These are phyloP conservation scores for Falco punctatus DNA, from an alignment of 2,113 vertebrate genomes.

Conservation along the genomic window DNA sequence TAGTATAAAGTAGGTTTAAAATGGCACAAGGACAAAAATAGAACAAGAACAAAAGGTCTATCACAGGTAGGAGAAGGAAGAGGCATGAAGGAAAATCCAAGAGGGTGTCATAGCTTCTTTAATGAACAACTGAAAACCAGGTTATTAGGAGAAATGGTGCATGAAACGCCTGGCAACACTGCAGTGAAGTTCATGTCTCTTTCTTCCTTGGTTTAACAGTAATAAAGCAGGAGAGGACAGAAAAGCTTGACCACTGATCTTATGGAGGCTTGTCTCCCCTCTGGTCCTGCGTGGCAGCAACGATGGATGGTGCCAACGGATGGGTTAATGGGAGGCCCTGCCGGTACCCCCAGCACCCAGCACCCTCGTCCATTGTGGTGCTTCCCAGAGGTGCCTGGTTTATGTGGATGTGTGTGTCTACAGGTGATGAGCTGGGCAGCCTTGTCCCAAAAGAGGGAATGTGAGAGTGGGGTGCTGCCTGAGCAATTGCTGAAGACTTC, in stretches of 20 bases:
- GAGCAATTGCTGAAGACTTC: neutral
- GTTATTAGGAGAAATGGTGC: neutral
- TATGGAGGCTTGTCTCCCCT: neutral
- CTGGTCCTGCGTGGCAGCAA: neutral
- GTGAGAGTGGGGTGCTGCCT: neutral
- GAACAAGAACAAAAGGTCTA: neutral
- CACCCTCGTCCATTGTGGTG: rapidly evolving
- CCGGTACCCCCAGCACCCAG: neutral
- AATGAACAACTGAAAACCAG: neutral
- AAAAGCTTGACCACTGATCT: neutral
- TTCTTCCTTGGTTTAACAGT: neutral
- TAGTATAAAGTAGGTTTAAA: neutral
- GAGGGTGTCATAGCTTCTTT: neutral
- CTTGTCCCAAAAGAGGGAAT: neutral
- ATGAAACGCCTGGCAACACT: neutral
- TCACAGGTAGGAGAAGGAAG: neutral
- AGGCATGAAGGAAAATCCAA: neutral
- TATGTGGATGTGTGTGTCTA: rapidly evolving
- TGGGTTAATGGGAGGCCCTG: rapidly evolving
- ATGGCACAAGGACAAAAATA: neutral
- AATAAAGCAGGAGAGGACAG: neutral
- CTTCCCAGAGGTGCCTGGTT: neutral
- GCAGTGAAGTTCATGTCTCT: neutral
- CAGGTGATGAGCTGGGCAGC: rapidly evolving
- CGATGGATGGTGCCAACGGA: neutral